Evolutionary conservation across 2,797 vertebrate genomes (phyloP).

Genomic region (Acrossocheilus fasciatus): DNA sequence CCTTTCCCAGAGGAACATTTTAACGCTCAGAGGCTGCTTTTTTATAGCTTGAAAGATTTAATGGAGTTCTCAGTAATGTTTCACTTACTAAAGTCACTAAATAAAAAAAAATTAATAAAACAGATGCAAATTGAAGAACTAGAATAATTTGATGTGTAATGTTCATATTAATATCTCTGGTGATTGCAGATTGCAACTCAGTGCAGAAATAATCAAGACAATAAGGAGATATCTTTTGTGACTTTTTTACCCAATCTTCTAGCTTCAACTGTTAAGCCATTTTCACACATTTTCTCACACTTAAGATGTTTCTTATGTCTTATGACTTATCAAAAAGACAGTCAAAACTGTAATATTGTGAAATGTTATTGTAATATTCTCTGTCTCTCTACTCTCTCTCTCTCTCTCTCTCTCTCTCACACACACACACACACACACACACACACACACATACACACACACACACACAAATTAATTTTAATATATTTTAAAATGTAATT

Average conservation of each 20-base stretch:
- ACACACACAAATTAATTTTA: no score
- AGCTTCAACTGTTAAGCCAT: background rate
- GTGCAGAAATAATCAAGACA: background rate
- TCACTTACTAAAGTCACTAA: constrained; percentile 3
- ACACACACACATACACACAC: no score
- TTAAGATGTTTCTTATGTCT: background rate
- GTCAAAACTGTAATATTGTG: background rate
- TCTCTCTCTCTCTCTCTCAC: no score
- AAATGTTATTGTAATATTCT: background rate
- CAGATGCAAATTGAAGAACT: background rate
- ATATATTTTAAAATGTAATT: no score
- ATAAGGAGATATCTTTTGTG: background rate
- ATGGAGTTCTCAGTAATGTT: constrained; percentile 9
- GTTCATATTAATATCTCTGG: background rate
- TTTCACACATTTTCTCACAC: background rate
- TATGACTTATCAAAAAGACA: background rate
- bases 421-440: no score
- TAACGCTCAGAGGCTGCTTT: background rate
- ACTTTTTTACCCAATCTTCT: background rate
- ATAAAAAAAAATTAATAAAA: background rate
- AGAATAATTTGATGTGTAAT: background rate
- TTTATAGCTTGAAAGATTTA: constrained; percentile 8
- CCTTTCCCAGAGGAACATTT: constrained; percentile 28
- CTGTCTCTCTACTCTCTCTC: no score
- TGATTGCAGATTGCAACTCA: background rate